Percentiles rank a stretch among this genome's conserved stretches.
Evolutionary conservation across 1,140 invertebrate genomes (phyloP).

Genomic region (Centruroides sculpturatus): DNA sequence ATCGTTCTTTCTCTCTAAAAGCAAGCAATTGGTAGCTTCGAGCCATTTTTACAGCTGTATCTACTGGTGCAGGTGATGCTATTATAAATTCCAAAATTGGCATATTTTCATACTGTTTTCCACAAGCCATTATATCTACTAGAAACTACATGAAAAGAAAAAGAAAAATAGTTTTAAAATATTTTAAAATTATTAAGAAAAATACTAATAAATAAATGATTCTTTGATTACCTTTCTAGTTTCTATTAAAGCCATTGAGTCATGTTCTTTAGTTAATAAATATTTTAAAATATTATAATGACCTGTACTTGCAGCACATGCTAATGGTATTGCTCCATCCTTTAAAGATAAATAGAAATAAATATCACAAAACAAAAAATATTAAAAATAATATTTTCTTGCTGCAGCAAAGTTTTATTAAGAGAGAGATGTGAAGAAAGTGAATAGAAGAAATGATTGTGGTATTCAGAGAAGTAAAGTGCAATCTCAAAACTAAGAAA

Average conservation of each 20-base stretch:
- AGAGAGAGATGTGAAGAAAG: background rate
- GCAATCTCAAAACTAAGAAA: no score
- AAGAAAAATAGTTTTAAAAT: background rate
- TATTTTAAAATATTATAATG: slow-evolving; percentile 92
- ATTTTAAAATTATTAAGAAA: background rate
- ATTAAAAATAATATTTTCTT: background rate
- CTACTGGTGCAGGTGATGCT: slow-evolving; percentile 90
- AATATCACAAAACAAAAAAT: no score
- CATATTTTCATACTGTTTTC: slow-evolving; percentile 88
- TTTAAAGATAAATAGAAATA: slow-evolving; percentile 22
- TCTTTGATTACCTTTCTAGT: slow-evolving; percentile 55
- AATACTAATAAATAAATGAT: background rate
- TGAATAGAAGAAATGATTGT: background rate
- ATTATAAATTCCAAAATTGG: slow-evolving; percentile 94
- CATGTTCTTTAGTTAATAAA: slow-evolving; percentile 91
- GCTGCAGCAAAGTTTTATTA: background rate
- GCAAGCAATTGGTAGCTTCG: slow-evolving; percentile 63
- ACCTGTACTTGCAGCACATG: slow-evolving; percentile 91
- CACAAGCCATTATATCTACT: slow-evolving; percentile 96
- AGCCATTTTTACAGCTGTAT: slow-evolving; percentile 93
- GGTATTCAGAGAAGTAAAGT: no score
- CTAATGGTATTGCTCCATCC: slow-evolving; percentile 82
- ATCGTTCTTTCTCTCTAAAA: slow-evolving; percentile 80
- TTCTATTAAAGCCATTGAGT: slow-evolving; percentile 92
- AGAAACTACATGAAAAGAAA: slow-evolving; percentile 54